phyloP scores from a whole-genome alignment of 2,888 invertebrate genomes.

The Pseudococcus jackbeardsleyi region DNA sequence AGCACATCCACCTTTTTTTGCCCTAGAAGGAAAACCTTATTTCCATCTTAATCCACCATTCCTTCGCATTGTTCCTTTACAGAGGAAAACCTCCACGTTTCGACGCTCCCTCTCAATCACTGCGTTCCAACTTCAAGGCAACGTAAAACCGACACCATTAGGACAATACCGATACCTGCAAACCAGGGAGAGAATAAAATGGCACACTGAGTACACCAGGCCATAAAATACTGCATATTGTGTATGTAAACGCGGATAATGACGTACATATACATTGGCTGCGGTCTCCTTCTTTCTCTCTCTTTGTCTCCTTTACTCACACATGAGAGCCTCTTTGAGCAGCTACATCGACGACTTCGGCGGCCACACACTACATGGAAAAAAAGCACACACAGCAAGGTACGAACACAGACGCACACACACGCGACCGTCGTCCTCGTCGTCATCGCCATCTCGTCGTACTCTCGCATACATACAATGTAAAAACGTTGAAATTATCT shows the following conservation, averaged over 20 bases:
- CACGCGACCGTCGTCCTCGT: background rate
- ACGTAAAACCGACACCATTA: background rate
- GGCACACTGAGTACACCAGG: background rate
- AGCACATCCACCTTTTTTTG: no score
- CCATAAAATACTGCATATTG: background rate
- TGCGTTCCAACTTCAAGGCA: background rate
- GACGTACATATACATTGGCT: constrained; percentile 13
- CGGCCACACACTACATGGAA: background rate
- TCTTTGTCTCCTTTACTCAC: background rate
- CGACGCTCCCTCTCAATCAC: background rate
- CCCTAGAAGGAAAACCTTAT: no score
- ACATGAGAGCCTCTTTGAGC: background rate
- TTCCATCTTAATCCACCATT: background rate
- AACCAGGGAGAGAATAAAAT: constrained; percentile 10
- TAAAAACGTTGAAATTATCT: constrained; percentile 52
- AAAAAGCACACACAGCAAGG: background rate
- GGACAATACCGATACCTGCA: background rate
- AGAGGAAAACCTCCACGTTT: no score
- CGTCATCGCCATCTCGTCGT: constrained; percentile 3
- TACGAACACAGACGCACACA: background rate
- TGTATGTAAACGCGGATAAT: background rate
- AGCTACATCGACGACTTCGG: background rate
- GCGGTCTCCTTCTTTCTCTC: background rate
- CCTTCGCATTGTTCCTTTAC: background rate
- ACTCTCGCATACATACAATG: constrained; percentile 34